Evolutionary conservation across 2,888 invertebrate genomes (phyloP).

Genomic region (Muschampia plurimacula): DNA sequence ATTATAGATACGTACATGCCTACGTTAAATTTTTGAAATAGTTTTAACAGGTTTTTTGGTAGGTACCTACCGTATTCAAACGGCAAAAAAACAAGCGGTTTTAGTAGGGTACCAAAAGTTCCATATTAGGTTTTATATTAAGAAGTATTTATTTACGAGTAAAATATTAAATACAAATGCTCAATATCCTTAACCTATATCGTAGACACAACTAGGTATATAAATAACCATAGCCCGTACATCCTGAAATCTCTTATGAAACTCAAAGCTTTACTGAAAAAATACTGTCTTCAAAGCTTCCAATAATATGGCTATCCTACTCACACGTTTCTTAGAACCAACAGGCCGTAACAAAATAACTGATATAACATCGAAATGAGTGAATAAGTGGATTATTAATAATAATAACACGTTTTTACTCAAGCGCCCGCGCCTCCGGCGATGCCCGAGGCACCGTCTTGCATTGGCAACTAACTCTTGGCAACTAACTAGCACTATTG

Average conservation of each 20-base stretch:
- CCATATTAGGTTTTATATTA: no score
- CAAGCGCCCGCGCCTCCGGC: constrained; percentile 74
- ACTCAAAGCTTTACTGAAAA: background rate
- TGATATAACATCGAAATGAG: constrained; percentile 54
- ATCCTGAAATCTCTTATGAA: background rate
- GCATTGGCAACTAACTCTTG: constrained; percentile 26
- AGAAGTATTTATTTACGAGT: no score
- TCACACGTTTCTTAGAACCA: constrained; percentile 55
- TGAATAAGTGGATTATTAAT: constrained; percentile 72
- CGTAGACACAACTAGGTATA: no score
- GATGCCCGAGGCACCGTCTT: background rate
- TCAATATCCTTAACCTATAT: no score
- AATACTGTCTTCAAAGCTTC: background rate
- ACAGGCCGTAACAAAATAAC: constrained; percentile 42
- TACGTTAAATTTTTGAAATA: no score
- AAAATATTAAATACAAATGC: no score
- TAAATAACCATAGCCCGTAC: no score
- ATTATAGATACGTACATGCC: no score
- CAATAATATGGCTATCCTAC: constrained; percentile 28
- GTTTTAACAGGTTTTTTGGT: no score
- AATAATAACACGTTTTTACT: constrained; percentile 80
- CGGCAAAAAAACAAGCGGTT: no score
- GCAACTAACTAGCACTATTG: background rate
- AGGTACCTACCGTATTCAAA: no score
- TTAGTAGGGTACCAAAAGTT: no score